Evolutionary conservation across 2,888 invertebrate species (phyloP).

Genomic region (Blastobasis adustella): DNA sequence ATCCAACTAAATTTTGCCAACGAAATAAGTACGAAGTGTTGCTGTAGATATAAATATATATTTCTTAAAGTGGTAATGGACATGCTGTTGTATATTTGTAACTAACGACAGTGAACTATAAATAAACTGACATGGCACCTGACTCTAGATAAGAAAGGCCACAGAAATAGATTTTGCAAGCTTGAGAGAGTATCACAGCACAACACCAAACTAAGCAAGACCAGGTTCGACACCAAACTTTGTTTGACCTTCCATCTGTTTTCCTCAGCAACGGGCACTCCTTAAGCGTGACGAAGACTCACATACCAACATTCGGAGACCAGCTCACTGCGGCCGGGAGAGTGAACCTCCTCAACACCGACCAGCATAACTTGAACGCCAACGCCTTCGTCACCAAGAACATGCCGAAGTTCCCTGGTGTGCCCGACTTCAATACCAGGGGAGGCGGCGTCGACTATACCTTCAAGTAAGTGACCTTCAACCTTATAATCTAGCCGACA

Average conservation of each 20-base stretch:
- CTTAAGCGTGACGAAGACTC: conserved; percentile 20
- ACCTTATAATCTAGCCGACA: neutral
- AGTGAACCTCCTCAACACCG: conserved; percentile 24
- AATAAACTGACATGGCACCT: no score
- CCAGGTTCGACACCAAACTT: no score
- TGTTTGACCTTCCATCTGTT: neutral
- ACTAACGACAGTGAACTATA: no score
- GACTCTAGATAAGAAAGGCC: no score
- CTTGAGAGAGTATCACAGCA: no score
- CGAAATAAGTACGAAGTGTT: no score
- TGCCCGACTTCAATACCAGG: conserved; percentile 28
- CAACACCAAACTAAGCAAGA: no score
- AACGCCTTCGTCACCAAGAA: conserved; percentile 30
- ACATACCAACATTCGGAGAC: conserved; percentile 25
- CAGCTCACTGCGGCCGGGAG: conserved; percentile 27
- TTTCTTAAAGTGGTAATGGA: no score
- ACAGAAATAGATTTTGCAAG: no score
- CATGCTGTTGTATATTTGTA: no score
- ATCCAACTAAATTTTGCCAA: no score
- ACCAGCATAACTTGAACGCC: conserved; percentile 27
- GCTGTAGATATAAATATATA: no score
- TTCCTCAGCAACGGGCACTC: conserved; percentile 27
- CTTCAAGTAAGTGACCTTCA: conserved; percentile 25
- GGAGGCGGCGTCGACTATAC: conserved; percentile 31
- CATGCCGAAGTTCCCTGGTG: conserved; percentile 22